These are phyloP conservation scores for Phocoena sinus DNA, from an alignment of 2,113 vertebrate species.

Conservation along the genomic window DNA sequence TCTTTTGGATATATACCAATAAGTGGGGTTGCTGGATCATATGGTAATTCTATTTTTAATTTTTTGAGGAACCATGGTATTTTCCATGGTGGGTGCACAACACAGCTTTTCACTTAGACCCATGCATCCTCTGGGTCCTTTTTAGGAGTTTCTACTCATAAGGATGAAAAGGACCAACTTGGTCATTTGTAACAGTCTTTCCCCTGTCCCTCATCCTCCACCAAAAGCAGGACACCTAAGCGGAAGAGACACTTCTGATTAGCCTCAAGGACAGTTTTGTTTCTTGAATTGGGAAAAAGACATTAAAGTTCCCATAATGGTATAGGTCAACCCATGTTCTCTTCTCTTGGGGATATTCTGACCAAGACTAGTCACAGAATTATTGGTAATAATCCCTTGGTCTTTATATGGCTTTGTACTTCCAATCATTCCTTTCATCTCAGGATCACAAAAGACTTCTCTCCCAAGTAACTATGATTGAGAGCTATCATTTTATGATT, in stretches of 20 bases:
- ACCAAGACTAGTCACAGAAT: neutral
- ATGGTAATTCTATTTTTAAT: neutral
- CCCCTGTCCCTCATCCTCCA: neutral
- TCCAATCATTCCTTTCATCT: slow-evolving; percentile 32
- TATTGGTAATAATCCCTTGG: neutral
- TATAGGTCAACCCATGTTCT: slow-evolving; percentile 13
- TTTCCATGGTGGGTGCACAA: neutral
- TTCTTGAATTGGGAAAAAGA: slow-evolving; percentile 34
- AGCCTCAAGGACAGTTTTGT: neutral
- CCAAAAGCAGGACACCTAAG: neutral
- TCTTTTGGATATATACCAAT: neutral
- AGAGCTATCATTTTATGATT: neutral
- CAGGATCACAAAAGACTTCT: neutral
- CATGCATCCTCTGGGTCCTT: neutral
- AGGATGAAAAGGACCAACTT: neutral
- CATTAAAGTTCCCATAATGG: neutral
- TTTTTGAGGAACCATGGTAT: neutral
- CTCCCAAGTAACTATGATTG: neutral
- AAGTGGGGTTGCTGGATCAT: neutral
- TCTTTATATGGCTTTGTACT: neutral
- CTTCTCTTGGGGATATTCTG: neutral
- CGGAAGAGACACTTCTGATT: neutral
- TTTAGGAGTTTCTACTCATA: neutral
- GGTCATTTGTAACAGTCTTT: neutral
- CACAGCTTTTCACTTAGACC: neutral